Conservation (phyloP, 2,888 invertebrate species). For the Julus scandinavius region DNA sequence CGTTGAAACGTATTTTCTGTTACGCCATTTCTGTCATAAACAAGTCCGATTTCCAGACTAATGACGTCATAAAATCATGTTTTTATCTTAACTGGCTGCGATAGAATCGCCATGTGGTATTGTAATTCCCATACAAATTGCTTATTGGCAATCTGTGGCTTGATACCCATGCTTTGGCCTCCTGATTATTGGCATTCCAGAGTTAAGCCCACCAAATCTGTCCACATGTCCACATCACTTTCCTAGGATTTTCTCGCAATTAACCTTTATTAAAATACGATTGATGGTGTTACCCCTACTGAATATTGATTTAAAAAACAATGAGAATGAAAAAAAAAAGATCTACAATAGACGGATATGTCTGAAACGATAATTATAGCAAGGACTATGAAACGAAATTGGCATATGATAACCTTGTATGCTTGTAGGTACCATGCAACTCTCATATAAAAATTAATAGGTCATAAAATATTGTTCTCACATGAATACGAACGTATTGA, state of each 20-base stretch:
- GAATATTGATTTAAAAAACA: neutral
- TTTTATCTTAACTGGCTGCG: neutral
- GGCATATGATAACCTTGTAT: constrained; percentile 14
- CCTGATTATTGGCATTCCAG: constrained; percentile 8
- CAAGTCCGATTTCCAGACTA: neutral
- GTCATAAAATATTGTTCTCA: neutral
- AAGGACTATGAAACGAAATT: constrained; percentile 1
- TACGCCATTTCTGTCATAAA: constrained; percentile 14
- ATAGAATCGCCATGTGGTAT: neutral
- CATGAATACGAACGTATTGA: neutral
- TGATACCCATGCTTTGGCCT: neutral
- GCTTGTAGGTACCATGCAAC: constrained; percentile 15
- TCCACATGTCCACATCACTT: constrained; percentile 24
- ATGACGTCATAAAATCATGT: neutral
- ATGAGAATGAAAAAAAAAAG: neutral
- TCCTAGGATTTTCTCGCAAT: neutral
- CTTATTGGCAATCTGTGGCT: neutral
- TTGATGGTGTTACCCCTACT: neutral
- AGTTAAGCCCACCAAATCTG: neutral
- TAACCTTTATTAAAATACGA: neutral
- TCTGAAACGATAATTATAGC: constrained; percentile 34
- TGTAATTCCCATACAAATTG: neutral
- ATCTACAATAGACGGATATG: neutral
- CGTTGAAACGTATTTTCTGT: neutral
- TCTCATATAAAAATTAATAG: constrained; percentile 12